phyloP scores from a whole-genome alignment of 2,113 vertebrate genomes.

The Leucopternis melanops region DNA sequence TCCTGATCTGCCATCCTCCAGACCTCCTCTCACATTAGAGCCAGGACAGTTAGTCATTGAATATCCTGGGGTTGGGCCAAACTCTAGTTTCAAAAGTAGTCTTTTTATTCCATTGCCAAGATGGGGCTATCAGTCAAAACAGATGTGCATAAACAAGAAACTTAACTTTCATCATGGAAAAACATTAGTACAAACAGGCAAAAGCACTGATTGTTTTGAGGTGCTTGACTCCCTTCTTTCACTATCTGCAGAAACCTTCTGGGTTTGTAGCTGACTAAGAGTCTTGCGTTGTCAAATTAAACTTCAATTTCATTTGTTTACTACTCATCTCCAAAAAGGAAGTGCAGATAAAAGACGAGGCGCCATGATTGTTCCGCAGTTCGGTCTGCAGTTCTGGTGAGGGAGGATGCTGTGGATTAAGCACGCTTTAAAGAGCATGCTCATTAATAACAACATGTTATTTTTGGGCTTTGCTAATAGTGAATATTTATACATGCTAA shows the following conservation, averaged over 20 bases:
- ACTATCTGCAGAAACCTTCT: conserved; percentile 47
- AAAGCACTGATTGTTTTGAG: not conserved
- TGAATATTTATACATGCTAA: not conserved
- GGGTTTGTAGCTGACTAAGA: not conserved
- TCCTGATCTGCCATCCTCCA: not conserved
- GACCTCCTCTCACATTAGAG: not conserved
- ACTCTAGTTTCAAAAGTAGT: not conserved
- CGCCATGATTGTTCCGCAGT: not conserved
- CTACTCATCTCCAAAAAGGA: not conserved
- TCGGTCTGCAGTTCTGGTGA: not conserved
- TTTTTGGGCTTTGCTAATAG: not conserved
- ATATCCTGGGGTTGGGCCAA: conserved; percentile 5
- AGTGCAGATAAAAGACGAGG: not conserved
- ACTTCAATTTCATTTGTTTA: conserved; percentile 5
- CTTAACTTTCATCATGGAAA: not conserved
- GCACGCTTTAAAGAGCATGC: not conserved
- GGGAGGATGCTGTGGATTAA: not conserved
- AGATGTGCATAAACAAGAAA: conserved; percentile 9
- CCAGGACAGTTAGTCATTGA: not conserved
- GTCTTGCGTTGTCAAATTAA: not conserved
- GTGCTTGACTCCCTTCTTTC: not conserved
- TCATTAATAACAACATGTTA: not conserved
- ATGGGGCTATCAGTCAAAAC: conserved; percentile 14
- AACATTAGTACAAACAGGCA: not conserved
- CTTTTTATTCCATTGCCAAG: conserved; percentile 19